phyloP scores from a whole-genome alignment of 2,888 invertebrate genomes.

The Dryococelus australis region DNA sequence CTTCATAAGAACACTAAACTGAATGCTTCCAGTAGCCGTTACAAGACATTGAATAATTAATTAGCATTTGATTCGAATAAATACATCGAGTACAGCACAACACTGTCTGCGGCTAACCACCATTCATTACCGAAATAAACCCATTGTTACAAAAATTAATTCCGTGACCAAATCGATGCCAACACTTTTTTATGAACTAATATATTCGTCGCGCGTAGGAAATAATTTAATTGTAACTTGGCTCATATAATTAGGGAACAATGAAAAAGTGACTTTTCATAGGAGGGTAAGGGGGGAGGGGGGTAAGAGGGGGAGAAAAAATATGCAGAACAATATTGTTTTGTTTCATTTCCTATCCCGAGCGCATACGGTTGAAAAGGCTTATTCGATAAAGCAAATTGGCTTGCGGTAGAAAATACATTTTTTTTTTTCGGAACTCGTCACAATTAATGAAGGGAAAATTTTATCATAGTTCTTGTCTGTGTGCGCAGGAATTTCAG shows the following conservation, averaged over 20 bases:
- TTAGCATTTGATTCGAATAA: too few relatives aligned
- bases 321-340: neutral
- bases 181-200: neutral
- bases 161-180: neutral
- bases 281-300: neutral
- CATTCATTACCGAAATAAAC: neutral
- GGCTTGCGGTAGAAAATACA: neutral
- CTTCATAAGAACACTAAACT: too few relatives aligned
- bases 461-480: neutral
- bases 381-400: neutral
- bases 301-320: too few relatives aligned
- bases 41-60: too few relatives aligned
- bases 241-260: neutral
- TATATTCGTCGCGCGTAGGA: neutral
- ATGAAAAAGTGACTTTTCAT: neutral
- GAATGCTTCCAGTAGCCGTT: too few relatives aligned
- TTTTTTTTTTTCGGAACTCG: neutral
- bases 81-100: neutral
- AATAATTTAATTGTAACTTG: neutral
- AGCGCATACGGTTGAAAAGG: neutral
- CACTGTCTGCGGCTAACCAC: neutral
- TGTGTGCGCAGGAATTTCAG: neutral
- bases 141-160: neutral
- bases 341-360: neutral
- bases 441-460: constrained; percentile 16